These are phyloP conservation scores for Corella eumyota DNA, from an alignment of 23 tunicate genomes.

Conservation along the genomic window DNA sequence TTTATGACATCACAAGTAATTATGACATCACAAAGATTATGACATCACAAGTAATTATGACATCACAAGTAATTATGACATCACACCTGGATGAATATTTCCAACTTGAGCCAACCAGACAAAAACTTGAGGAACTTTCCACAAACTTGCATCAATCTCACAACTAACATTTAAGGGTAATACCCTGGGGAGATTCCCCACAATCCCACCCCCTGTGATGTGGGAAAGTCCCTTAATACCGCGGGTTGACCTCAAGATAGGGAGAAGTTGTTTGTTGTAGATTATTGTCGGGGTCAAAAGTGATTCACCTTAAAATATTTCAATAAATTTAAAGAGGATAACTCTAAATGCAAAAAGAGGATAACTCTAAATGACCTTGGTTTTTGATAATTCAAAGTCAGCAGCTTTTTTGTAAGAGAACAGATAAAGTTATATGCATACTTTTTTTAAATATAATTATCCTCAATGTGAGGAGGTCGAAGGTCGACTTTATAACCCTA, in stretches of 20 bases:
- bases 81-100: slow-evolving; percentile 27
- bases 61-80: neutral
- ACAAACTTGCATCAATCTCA: slow-evolving; percentile 25
- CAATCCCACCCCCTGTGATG: slow-evolving; percentile 76
- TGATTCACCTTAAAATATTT: slow-evolving; percentile 20
- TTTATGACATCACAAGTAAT: too few species aligned
- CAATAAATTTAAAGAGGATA: too few species aligned
- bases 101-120: slow-evolving; percentile 54
- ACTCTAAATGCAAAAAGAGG: too few species aligned
- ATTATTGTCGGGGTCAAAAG: slow-evolving; percentile 66
- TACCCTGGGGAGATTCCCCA: slow-evolving; percentile 58
- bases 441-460: too few species aligned
- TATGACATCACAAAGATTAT: neutral
- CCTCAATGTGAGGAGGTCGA: too few species aligned
- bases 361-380: too few species aligned
- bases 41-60: neutral
- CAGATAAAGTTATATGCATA: too few species aligned
- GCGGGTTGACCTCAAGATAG: slow-evolving; percentile 18
- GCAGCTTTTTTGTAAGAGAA: too few species aligned
- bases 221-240: slow-evolving; percentile 41
- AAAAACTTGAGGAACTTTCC: slow-evolving; percentile 55
- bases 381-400: too few species aligned
- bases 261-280: slow-evolving; percentile 40
- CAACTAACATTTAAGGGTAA: slow-evolving; percentile 37
- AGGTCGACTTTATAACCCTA: too few species aligned